Evolutionary conservation across 2,113 vertebrate species (phyloP).

Genomic region (Chaetodon trifascialis): DNA sequence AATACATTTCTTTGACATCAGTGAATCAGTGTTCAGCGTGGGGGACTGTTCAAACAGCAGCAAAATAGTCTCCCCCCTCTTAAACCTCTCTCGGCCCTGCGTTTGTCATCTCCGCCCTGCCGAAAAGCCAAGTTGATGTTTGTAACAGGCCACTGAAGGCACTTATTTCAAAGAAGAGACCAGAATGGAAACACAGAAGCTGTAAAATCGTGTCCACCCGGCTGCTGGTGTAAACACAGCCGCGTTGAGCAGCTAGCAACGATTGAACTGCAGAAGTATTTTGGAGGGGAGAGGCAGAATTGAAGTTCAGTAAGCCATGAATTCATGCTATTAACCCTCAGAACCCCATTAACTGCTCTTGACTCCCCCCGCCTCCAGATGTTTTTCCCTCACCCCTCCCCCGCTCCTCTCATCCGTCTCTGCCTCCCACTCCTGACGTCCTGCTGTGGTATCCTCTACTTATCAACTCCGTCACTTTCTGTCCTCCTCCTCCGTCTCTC

Average conservation of each 20-base stretch:
- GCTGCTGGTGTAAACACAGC: neutral
- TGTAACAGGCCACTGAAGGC: slow-evolving; percentile 12
- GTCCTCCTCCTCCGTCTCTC: slow-evolving; percentile 45
- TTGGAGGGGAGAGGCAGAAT: neutral
- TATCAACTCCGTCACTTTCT: slow-evolving; percentile 41
- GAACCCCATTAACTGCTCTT: neutral
- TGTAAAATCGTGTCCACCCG: neutral
- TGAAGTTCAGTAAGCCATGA: neutral
- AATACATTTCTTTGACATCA: slow-evolving; percentile 8
- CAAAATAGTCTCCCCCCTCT: neutral
- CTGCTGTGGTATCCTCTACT: slow-evolving; percentile 33
- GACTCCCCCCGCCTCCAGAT: neutral
- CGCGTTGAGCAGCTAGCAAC: neutral
- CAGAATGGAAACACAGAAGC: slow-evolving; percentile 18
- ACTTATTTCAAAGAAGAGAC: slow-evolving; percentile 13
- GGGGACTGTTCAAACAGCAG: neutral
- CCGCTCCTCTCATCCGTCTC: slow-evolving; percentile 24
- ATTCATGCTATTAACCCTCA: slow-evolving; percentile 19
- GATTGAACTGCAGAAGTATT: neutral
- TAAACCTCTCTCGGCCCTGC: neutral
- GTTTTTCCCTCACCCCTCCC: neutral
- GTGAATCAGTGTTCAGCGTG: neutral
- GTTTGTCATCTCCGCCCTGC: slow-evolving; percentile 18
- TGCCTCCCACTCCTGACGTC: slow-evolving; percentile 44
- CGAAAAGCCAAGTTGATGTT: slow-evolving; percentile 24